A percentile compares a stretch with the other conserved stretches of the same genome.
Evolutionary conservation across 2,113 vertebrate genomes (phyloP).

Genomic region (Anas platyrhynchos): DNA sequence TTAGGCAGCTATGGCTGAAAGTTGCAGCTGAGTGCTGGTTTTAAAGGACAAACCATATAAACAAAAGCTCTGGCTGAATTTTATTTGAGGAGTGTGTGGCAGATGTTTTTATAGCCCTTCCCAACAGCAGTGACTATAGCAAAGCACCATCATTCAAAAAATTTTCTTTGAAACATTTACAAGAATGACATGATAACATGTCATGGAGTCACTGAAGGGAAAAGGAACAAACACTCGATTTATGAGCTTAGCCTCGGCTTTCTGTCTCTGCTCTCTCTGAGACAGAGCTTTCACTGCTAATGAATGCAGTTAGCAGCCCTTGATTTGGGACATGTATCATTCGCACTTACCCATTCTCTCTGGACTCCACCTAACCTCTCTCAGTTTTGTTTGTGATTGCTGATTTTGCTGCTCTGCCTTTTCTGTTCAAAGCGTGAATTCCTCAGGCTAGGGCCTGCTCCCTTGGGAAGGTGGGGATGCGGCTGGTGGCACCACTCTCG

Average conservation of each 20-base stretch:
- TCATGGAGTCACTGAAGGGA: not conserved
- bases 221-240: not conserved
- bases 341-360: not conserved
- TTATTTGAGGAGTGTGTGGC: not conserved
- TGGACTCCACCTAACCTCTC: not conserved
- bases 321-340: not conserved
- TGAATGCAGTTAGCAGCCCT: not conserved
- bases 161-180: not conserved
- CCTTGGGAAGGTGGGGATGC: not conserved
- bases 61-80: constrained; percentile 1
- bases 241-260: not conserved
- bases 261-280: not conserved
- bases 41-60: not conserved
- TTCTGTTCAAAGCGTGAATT: not conserved
- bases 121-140: not conserved
- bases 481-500: rapidly evolving
- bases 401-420: not conserved
- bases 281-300: not conserved
- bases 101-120: constrained; percentile 10
- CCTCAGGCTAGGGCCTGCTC: not conserved
- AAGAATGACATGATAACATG: not conserved
- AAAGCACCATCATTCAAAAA: not conserved
- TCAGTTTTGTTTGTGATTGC: not conserved
- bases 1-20: not conserved
- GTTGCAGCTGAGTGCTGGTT: not conserved